Evolutionary conservation across 1,140 invertebrate species (phyloP).

Genomic region (Holotrichia oblita): DNA sequence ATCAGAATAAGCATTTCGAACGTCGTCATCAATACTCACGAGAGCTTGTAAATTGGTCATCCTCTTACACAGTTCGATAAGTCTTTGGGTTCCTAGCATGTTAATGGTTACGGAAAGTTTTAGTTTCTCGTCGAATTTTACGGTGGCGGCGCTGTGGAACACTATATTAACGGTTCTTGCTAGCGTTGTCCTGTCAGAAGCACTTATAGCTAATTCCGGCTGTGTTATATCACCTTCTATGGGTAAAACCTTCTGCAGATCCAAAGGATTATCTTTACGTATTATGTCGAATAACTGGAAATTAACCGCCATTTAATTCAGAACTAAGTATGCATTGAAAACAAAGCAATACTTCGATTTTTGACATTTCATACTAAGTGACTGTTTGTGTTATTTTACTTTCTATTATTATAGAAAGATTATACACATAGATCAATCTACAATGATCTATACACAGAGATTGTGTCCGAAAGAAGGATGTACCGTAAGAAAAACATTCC

Average conservation of each 20-base stretch:
- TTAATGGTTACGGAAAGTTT: conserved; percentile 92
- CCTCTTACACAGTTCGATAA: conserved; percentile 85
- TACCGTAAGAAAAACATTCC: too few species aligned
- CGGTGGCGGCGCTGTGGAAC: conserved; percentile 98
- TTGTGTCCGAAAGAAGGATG: too few species aligned
- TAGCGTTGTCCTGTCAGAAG: conserved; percentile 77
- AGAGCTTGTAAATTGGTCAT: conserved; percentile 85
- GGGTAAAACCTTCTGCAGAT: conserved; percentile 81
- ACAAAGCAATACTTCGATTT: too few species aligned
- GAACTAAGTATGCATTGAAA: conserved; percentile 37
- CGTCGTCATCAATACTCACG: conserved; percentile 54
- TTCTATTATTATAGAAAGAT: too few species aligned
- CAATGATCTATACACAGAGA: too few species aligned
- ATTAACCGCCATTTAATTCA: too few species aligned
- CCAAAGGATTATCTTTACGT: conserved; percentile 76
- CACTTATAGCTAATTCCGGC: conserved; percentile 86
- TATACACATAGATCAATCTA: too few species aligned
- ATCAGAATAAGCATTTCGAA: not conserved
- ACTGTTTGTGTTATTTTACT: too few species aligned
- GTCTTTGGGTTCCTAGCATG: conserved; percentile 85
- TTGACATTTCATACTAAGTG: too few species aligned
- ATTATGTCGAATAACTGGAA: conserved; percentile 83
- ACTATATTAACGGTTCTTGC: conserved; percentile 85
- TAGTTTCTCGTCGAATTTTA: conserved; percentile 95
- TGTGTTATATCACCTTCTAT: conserved; percentile 92